Evolutionary conservation across 2,113 vertebrate genomes (phyloP).

Genomic region (Equus quagga): DNA sequence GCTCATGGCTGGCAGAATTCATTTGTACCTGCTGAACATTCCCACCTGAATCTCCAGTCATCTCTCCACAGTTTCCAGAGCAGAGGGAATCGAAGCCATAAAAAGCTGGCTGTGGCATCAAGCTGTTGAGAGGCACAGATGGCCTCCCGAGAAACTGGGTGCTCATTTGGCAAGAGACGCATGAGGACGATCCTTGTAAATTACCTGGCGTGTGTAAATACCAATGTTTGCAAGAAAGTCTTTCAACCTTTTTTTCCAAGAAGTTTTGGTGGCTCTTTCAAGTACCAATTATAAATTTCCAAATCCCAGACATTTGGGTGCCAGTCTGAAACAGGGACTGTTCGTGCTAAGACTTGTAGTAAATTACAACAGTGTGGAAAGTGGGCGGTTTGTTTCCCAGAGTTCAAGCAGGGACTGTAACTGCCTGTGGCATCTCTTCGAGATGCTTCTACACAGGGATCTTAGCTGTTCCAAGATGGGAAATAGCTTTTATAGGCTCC

Average conservation of each 20-base stretch:
- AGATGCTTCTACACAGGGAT: neutral
- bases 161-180: neutral
- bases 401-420: conserved; percentile 69
- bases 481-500: conserved; percentile 25
- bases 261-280: conserved; percentile 77
- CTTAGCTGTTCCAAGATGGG: neutral
- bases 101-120: neutral
- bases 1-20: conserved; percentile 39
- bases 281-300: conserved; percentile 81
- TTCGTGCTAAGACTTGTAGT: conserved; percentile 84
- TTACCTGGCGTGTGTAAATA: conserved; percentile 63
- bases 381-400: conserved; percentile 78
- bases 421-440: conserved; percentile 69
- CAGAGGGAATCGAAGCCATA: neutral
- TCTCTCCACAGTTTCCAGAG: conserved; percentile 50
- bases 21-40: conserved; percentile 56
- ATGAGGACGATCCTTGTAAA: conserved; percentile 31
- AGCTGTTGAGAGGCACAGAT: conserved; percentile 70
- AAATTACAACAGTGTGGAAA: conserved; percentile 77
- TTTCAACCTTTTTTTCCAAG: conserved; percentile 76
- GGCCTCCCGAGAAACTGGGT: conserved; percentile 70
- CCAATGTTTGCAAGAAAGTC: conserved; percentile 65
- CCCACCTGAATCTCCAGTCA: conserved; percentile 66
- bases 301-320: conserved; percentile 78
- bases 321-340: conserved; percentile 80